Evolutionary conservation across 2,888 invertebrate species (phyloP).

Genomic region (Coleophora deauratella): DNA sequence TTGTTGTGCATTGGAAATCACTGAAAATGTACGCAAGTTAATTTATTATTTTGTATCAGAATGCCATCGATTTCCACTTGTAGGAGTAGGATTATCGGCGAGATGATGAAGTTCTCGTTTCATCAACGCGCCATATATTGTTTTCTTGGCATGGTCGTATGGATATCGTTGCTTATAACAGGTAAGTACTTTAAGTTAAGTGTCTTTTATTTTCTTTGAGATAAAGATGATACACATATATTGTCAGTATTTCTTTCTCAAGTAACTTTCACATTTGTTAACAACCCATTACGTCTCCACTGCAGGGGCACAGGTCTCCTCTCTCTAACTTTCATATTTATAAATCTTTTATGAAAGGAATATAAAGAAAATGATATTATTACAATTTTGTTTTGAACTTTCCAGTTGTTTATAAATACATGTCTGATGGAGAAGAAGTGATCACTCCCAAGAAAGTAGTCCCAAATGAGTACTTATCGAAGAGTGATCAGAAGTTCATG

Average conservation of each 20-base stretch:
- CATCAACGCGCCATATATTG: constrained; percentile 88
- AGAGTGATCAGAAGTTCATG: constrained; percentile 76
- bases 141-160: constrained; percentile 85
- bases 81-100: constrained; percentile 37
- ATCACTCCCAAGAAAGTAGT: constrained; percentile 50
- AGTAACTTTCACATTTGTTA: too few species aligned
- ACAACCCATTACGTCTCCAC: too few species aligned
- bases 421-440: constrained; percentile 74
- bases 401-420: constrained; percentile 86
- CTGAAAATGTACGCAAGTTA: too few species aligned
- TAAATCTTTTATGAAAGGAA: too few species aligned
- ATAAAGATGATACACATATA: neutral
- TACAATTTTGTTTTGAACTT: neutral
- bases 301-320: too few species aligned
- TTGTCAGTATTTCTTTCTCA: neutral
- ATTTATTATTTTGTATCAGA: too few species aligned
- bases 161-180: constrained; percentile 86
- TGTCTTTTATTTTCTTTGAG: neutral
- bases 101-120: constrained; percentile 66
- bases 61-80: constrained; percentile 15
- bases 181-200: constrained; percentile 55
- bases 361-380: too few species aligned
- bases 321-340: neutral
- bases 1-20: too few species aligned
- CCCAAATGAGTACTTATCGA: constrained; percentile 66